Percentiles rank a stretch among this genome's conserved stretches.
Conservation (phyloP, 2,113 vertebrate genomes). For the Brachypteracias leptosomus region DNA sequence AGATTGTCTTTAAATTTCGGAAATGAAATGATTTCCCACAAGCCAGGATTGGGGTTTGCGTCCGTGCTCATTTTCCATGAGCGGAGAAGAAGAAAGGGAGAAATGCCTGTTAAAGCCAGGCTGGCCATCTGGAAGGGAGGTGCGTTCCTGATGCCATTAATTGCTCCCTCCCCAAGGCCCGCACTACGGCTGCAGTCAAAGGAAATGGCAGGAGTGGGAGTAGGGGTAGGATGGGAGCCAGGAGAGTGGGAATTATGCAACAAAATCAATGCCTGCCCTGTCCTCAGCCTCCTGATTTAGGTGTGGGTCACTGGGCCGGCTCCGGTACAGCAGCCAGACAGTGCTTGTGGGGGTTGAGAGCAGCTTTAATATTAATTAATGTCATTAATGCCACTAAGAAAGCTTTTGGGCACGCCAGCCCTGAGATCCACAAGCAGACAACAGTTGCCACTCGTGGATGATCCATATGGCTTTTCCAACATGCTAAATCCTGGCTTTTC, state of each 20-base stretch:
- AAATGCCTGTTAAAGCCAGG: neutral
- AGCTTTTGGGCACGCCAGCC: neutral
- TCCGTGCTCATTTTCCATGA: neutral
- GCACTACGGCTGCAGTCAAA: neutral
- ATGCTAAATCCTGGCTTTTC: neutral
- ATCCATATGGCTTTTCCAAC: neutral
- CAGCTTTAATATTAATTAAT: neutral
- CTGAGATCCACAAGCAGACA: neutral
- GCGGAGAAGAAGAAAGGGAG: neutral
- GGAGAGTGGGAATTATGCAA: neutral
- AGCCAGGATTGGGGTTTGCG: neutral
- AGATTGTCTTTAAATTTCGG: constrained; percentile 18
- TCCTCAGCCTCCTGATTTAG: neutral
- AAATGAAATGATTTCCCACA: neutral
- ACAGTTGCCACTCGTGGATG: neutral
- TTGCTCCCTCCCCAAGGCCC: neutral
- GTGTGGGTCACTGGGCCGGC: neutral
- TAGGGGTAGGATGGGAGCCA: neutral
- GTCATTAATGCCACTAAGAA: neutral
- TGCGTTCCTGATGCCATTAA: neutral
- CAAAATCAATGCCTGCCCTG: neutral
- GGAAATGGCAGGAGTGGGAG: neutral
- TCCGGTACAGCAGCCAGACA: neutral
- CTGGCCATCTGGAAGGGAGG: constrained; percentile 45
- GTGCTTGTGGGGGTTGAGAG: too few species aligned